Evolutionary conservation across 2,113 vertebrate species (phyloP).

Genomic region (Rynchops niger): DNA sequence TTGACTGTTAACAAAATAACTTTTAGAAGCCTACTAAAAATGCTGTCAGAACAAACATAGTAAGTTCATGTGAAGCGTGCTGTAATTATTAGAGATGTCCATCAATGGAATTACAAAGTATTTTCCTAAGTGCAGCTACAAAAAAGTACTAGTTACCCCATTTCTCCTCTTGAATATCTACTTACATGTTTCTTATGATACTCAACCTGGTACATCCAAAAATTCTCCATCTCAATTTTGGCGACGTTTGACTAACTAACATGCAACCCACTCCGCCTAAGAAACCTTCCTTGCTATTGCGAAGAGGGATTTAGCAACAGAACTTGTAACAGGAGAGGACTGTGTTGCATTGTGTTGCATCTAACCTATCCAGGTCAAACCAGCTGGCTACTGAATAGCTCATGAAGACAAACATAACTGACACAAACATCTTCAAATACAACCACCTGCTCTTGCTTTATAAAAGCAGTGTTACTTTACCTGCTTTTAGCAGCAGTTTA

Average conservation of each 20-base stretch:
- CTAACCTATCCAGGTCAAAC: background rate
- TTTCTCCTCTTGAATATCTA: background rate
- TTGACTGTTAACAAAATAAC: background rate
- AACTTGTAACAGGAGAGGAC: constrained; percentile 61
- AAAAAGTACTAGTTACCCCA: background rate
- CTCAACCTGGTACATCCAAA: constrained; percentile 89
- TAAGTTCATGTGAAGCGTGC: background rate
- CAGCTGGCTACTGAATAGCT: background rate
- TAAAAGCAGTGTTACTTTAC: background rate
- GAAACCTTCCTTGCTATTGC: constrained; percentile 48
- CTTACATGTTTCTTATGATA: constrained; percentile 75
- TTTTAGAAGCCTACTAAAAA: background rate
- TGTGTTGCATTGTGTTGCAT: background rate
- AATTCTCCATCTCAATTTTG: constrained; percentile 87
- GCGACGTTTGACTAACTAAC: background rate
- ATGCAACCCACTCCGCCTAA: background rate
- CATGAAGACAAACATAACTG: background rate
- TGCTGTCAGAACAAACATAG: background rate
- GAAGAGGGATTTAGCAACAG: constrained; percentile 59
- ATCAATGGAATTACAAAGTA: background rate
- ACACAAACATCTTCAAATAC: background rate
- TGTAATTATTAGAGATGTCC: background rate
- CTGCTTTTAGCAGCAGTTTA: background rate
- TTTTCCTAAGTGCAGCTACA: background rate
- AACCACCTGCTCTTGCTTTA: background rate